These are phyloP conservation scores for Pantherophis guttatus DNA, from an alignment of 2,113 vertebrate species.

Conservation along the genomic window DNA sequence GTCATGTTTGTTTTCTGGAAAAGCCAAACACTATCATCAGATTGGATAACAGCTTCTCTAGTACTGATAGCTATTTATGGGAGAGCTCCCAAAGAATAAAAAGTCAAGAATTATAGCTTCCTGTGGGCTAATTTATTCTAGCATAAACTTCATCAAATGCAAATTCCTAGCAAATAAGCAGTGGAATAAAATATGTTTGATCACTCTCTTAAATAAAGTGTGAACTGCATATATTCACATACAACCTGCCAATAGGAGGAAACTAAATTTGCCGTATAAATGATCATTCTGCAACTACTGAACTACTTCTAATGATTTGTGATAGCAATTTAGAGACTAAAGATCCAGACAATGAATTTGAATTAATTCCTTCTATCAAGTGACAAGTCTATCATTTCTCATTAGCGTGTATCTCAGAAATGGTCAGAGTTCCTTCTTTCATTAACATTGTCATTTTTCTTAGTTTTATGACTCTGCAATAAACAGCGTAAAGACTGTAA, in stretches of 20 bases:
- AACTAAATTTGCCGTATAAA: not conserved
- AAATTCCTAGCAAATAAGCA: conserved; percentile 30
- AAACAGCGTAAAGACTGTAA: not conserved
- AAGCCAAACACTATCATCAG: not conserved
- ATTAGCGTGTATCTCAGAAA: not conserved
- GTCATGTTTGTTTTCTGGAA: not conserved
- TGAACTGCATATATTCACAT: not conserved
- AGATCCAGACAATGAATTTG: conserved; percentile 54
- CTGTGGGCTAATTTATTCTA: conserved; percentile 8
- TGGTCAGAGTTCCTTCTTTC: conserved; percentile 3
- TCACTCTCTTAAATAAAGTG: conserved; percentile 13
- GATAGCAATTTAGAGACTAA: conserved; percentile 43
- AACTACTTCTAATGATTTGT: conserved; percentile 51
- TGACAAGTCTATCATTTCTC: conserved; percentile 30
- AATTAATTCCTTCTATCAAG: conserved; percentile 45
- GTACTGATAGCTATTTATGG: conserved; percentile 6
- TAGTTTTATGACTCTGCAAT: not conserved
- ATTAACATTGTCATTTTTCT: not conserved
- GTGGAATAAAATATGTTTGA: conserved; percentile 30
- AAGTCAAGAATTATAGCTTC: not conserved
- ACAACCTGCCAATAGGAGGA: conserved; percentile 19
- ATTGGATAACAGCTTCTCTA: conserved; percentile 27
- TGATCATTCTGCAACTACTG: conserved; percentile 28
- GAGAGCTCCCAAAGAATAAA: not conserved
- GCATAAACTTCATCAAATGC: conserved; percentile 7